Base-by-base conservation (phyloP, 2,797 vertebrate species). In the Micrastur ruficollis region DNA sequence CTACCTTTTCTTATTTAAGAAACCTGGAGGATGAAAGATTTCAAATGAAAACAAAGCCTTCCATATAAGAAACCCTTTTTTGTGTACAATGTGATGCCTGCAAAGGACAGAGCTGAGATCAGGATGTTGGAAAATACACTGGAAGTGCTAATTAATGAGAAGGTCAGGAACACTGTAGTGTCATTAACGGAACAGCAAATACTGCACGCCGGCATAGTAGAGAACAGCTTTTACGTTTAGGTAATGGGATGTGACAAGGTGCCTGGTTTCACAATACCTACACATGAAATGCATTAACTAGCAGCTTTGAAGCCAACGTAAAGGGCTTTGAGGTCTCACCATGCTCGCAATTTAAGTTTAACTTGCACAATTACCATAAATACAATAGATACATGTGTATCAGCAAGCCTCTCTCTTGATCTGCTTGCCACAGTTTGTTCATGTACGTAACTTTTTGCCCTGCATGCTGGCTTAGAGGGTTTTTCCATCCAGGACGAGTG, bases 241-340 rank as follows among this genome's bases (percentile, higher is more conserved):
- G 89, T 94, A 95, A 95, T 76, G 71, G 89, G 81, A 89, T 93
- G 87, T 85, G 94, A 97, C 89, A 90, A 47, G 74, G 72, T 70
- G 84, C 74, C 53, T 87, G 86, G 27, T 46, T 80, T 78, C 81
- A 44, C 75, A 59, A 56, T 62, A 91, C 83, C 88, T 67, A 50
- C 81, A 38, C 73, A 67, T 38, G 86, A 81, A 87, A 61, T 46
- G 52, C 81, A 70, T 65, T 66, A 62, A 62, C 65, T 59, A 86
- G 56, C 22, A 62, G 66, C 46, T 76, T 74, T 52, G 65, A 36
- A 89, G 59, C 63, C 53, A 62, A n/a, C 1, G 1, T 47, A 34
- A 76, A 46, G 59, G 44, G 59, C 81, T 88, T n/a, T 46, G 25
- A 79, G 71, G 53, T 82, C 65, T 55, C 42, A 3, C 49, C 20